Evolutionary conservation across 2,888 invertebrate species (phyloP).

Genomic region (Shargacucullia verbasci): DNA sequence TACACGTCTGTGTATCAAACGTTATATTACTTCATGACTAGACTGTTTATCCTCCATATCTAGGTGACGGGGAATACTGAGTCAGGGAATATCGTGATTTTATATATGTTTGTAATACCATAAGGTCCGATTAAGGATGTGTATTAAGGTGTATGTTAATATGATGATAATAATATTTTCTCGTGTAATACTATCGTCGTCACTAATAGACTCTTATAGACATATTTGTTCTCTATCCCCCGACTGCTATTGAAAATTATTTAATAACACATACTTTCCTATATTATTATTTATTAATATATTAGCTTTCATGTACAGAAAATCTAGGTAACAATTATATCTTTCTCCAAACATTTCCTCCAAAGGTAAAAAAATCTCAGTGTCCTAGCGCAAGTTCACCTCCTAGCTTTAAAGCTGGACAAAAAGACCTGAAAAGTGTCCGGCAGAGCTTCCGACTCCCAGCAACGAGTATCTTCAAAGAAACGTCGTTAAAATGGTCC

Average conservation of each 20-base stretch:
- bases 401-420: conserved; percentile 3
- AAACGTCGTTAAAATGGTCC: conserved; percentile 39
- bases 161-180: too few species aligned
- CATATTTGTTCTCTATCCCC: too few species aligned
- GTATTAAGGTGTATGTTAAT: too few species aligned
- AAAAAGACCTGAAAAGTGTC: conserved; percentile 13
- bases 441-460: conserved; percentile 14
- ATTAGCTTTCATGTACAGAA: too few species aligned
- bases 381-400: conserved; percentile 16
- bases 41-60: conserved; percentile 37
- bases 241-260: too few species aligned
- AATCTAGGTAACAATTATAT: conserved; percentile 21
- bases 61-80: conserved; percentile 24
- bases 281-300: too few species aligned
- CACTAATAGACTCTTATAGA: too few species aligned
- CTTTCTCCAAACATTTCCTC: conserved; percentile 7
- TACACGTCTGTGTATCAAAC: conserved; percentile 37
- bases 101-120: conserved; percentile 24
- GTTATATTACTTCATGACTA: conserved; percentile 34
- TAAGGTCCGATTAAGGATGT: conserved; percentile 6
- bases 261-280: too few species aligned
- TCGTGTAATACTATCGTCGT: too few species aligned
- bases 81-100: conserved; percentile 18
- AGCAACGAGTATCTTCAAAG: conserved; percentile 34
- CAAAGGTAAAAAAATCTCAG: conserved; percentile 10